Conservation (phyloP, 2,797 vertebrate species). For the Chelon auratus region DNA sequence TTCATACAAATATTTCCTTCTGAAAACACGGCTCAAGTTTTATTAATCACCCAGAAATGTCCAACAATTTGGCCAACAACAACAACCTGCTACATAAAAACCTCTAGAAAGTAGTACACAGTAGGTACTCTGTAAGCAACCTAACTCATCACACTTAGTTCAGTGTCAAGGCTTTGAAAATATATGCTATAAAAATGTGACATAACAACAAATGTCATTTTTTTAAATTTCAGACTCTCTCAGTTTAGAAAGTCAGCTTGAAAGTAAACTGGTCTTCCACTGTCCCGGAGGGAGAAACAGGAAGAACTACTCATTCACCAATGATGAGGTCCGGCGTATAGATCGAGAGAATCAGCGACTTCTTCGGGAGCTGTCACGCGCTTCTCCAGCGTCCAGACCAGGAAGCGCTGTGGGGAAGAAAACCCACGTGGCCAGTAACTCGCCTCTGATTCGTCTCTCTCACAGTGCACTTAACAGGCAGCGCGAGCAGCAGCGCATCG, state of each 20-base stretch:
- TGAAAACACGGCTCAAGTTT: background rate
- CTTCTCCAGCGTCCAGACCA: constrained; percentile 79
- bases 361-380: constrained; percentile 87
- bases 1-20: background rate
- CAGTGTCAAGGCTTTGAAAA: background rate
- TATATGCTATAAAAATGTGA: background rate
- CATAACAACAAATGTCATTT: constrained; percentile 13
- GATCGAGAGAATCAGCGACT: constrained; percentile 94
- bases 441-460: constrained; percentile 70
- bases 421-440: constrained; percentile 32
- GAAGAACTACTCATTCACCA: constrained; percentile 94
- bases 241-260: constrained; percentile 82
- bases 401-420: constrained; percentile 62
- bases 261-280: constrained; percentile 72
- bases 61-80: background rate
- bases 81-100: too few relatives aligned
- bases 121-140: background rate
- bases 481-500: constrained; percentile 92
- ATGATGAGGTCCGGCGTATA: constrained; percentile 90
- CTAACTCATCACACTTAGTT: background rate
- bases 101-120: too few relatives aligned
- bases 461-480: constrained; percentile 93
- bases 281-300: constrained; percentile 74
- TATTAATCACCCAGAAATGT: background rate
- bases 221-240: constrained; percentile 79